Evolutionary conservation across 2,888 invertebrate genomes (phyloP).

Genomic region (Trilocha varians): DNA sequence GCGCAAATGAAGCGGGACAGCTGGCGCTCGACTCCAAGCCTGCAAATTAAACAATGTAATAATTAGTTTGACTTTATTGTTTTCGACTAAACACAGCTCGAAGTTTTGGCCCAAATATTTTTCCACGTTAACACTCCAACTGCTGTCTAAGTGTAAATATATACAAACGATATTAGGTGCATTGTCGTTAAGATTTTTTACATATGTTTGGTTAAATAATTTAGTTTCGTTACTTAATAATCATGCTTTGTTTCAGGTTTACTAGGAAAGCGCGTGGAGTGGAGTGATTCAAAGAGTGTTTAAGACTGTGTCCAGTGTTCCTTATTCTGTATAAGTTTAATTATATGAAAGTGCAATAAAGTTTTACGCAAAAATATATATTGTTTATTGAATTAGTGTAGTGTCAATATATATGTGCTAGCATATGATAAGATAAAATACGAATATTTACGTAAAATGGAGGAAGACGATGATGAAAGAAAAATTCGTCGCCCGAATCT

Average conservation of each 20-base stretch:
- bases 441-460: conserved; percentile 41
- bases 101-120: neutral
- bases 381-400: conserved; percentile 54
- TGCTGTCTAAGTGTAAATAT: neutral
- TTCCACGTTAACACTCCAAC: neutral
- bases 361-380: conserved; percentile 38
- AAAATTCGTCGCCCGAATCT: conserved; percentile 48
- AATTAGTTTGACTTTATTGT: neutral
- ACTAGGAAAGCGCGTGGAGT: conserved; percentile 46
- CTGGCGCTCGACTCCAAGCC: conserved; percentile 63
- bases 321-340: conserved; percentile 50
- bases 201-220: neutral
- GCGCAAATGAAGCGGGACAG: conserved; percentile 64
- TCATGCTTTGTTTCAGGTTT: conserved; percentile 60
- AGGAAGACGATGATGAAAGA: conserved; percentile 62
- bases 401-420: conserved; percentile 32
- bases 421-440: conserved; percentile 25
- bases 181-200: neutral
- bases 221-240: conserved; percentile 7
- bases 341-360: conserved; percentile 53
- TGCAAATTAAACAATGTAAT: conserved; percentile 59
- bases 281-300: conserved; percentile 65
- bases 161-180: neutral
- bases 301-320: conserved; percentile 72
- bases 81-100: neutral